phyloP scores from a whole-genome alignment of 2,888 invertebrate species.

The Laothoe populi region DNA sequence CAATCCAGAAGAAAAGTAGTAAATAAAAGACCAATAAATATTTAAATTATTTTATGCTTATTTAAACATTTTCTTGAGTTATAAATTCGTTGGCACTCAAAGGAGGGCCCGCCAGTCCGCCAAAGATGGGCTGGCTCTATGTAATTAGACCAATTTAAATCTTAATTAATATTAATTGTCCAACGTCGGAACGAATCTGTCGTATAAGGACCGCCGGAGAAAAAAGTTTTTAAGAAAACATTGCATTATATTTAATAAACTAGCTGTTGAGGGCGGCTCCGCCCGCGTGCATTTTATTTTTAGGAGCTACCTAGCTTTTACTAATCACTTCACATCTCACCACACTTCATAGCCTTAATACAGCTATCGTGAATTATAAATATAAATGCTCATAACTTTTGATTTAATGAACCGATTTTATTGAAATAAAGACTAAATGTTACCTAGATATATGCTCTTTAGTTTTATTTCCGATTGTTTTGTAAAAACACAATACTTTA shows the following conservation, averaged over 20 bases:
- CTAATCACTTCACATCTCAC: too few species aligned
- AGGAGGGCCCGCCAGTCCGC: conserved; percentile 65
- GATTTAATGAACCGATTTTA: too few species aligned
- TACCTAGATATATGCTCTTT: too few species aligned
- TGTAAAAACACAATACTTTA: too few species aligned
- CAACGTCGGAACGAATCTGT: conserved; percentile 82
- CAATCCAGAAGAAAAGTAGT: conserved; percentile 20
- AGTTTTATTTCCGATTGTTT: too few species aligned
- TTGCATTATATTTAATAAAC: conserved; percentile 56
- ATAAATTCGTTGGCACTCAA: conserved; percentile 57
- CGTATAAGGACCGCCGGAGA: conserved; percentile 71
- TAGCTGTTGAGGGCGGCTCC: too few species aligned
- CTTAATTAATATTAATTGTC: conserved; percentile 85
- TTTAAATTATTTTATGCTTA: conserved; percentile 9
- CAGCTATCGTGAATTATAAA: too few species aligned
- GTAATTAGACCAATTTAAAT: conserved; percentile 85
- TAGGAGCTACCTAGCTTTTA: too few species aligned
- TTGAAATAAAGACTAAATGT: too few species aligned
- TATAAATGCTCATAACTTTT: too few species aligned
- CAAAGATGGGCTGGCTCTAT: conserved; percentile 77
- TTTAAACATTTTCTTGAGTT: conserved; percentile 46
- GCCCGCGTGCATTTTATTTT: too few species aligned
- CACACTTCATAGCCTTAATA: too few species aligned
- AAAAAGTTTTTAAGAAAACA: conserved; percentile 43
- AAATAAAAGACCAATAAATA: conserved; percentile 17